A percentile compares a stretch with the other conserved stretches of the same genome.
Evolutionary conservation across 1,140 invertebrate species (phyloP).

Genomic region (Armadillidium nasatum): DNA sequence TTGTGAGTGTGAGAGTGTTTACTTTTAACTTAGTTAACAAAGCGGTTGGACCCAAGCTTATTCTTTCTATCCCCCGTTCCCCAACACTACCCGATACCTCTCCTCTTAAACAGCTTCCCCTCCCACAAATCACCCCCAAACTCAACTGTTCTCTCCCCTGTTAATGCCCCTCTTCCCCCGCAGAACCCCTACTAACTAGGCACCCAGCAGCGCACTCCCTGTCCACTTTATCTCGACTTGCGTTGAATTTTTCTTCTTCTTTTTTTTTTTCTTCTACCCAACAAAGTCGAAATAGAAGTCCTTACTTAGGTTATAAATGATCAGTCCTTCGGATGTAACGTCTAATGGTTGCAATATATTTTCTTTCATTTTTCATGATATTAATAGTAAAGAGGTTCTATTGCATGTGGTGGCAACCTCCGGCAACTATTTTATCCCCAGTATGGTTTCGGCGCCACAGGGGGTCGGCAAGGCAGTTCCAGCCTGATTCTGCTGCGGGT

Average conservation of each 20-base stretch:
- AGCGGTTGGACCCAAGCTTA: not conserved
- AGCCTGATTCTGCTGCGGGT: not conserved
- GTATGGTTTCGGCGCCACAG: slow-evolving; percentile 7
- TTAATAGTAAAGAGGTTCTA: not conserved
- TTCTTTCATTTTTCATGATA: not conserved
- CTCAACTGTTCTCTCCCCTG: not conserved
- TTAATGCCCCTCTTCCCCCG: too few relatives aligned
- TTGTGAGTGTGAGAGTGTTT: not conserved
- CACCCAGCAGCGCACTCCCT: slow-evolving; percentile 7
- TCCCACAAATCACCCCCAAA: not conserved
- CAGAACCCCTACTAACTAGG: not conserved
- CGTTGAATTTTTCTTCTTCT: not conserved
- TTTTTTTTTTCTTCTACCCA: not conserved
- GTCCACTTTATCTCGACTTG: not conserved
- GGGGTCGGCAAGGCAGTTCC: slow-evolving; percentile 7
- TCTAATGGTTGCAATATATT: not conserved
- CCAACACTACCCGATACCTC: not conserved
- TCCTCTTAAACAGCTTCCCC: not conserved
- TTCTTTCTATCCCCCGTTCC: not conserved
- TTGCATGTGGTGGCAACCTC: not conserved
- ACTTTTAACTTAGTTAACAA: slow-evolving; percentile 4
- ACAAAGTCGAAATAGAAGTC: not conserved
- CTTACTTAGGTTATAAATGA: not conserved
- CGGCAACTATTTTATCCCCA: not conserved
- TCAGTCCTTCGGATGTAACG: not conserved